phyloP scores from a whole-genome alignment of 2,888 invertebrate genomes.

The Aromia moschata region DNA sequence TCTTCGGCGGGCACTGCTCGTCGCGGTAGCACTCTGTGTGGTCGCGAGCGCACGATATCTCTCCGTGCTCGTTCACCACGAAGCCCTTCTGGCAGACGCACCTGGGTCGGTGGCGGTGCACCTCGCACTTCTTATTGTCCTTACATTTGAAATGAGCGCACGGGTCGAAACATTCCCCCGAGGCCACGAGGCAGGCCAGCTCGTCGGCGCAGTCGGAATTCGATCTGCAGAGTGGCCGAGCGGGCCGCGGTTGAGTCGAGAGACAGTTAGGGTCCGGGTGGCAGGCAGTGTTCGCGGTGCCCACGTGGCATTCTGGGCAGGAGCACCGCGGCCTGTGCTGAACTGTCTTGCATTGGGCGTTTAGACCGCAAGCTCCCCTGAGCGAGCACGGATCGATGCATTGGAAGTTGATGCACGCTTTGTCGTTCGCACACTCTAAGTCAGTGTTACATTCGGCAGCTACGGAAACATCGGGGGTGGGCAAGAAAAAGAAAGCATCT shows the following conservation, averaged over 20 bases:
- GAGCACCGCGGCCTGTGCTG: slow-evolving; percentile 87
- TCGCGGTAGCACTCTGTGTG: slow-evolving; percentile 79
- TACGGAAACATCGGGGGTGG: slow-evolving; percentile 56
- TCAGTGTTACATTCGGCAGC: slow-evolving; percentile 84
- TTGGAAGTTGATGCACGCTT: slow-evolving; percentile 89
- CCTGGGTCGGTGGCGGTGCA: slow-evolving; percentile 82
- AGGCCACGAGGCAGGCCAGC: slow-evolving; percentile 75
- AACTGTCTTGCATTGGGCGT: slow-evolving; percentile 87
- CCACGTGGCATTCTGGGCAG: slow-evolving; percentile 88
- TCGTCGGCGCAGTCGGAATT: slow-evolving; percentile 79
- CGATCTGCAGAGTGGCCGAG: slow-evolving; percentile 70
- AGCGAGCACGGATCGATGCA: slow-evolving; percentile 91
- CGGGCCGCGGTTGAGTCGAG: slow-evolving; percentile 69
- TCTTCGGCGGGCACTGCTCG: slow-evolving; percentile 86
- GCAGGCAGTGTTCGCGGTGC: slow-evolving; percentile 82
- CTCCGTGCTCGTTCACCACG: slow-evolving; percentile 86
- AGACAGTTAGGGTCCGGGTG: slow-evolving; percentile 82
- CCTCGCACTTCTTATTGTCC: slow-evolving; percentile 87
- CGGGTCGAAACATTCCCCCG: slow-evolving; percentile 82
- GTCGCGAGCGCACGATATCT: slow-evolving; percentile 86
- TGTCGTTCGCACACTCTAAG: slow-evolving; percentile 90
- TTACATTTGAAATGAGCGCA: slow-evolving; percentile 80
- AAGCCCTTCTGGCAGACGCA: slow-evolving; percentile 92
- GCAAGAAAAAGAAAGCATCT: slow-evolving; percentile 73
- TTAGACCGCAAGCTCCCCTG: slow-evolving; percentile 87